Percentiles rank a stretch among this genome's conserved stretches.
phyloP scores from a whole-genome alignment of 1,140 invertebrate species.

The Cotesia glomerata region DNA sequence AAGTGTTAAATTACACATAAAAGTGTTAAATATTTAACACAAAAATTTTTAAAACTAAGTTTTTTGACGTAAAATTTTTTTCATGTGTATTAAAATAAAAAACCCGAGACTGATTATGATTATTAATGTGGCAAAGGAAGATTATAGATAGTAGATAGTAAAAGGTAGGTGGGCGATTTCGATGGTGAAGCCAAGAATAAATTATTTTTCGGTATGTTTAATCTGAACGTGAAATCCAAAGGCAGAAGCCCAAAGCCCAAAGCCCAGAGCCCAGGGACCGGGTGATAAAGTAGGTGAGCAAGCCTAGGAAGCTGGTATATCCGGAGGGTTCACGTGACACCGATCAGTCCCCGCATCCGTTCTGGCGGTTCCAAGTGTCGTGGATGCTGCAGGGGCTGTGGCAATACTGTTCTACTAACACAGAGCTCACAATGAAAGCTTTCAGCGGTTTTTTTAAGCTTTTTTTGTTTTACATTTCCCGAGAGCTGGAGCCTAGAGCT shows the following conservation, averaged over 20 bases:
- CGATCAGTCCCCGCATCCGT: slow-evolving; percentile 55
- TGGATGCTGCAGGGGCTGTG: slow-evolving; percentile 42
- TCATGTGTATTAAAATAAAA: too few species aligned
- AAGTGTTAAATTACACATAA: too few species aligned
- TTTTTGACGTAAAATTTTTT: too few species aligned
- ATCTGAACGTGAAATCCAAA: slow-evolving; percentile 28
- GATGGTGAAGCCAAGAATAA: too few species aligned
- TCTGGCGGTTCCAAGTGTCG: slow-evolving; percentile 41
- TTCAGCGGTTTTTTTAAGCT: neutral
- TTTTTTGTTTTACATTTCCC: neutral
- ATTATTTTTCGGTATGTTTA: neutral
- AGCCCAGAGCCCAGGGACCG: slow-evolving; percentile 33
- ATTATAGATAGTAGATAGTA: too few species aligned
- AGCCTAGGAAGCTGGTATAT: slow-evolving; percentile 57
- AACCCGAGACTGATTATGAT: too few species aligned
- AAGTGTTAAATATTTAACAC: too few species aligned
- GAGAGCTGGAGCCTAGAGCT: too few species aligned
- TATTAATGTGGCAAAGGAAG: too few species aligned
- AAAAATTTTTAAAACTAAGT: too few species aligned
- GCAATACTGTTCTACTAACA: slow-evolving; percentile 31
- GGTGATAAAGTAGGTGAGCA: slow-evolving; percentile 54
- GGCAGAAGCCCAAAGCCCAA: too few species aligned
- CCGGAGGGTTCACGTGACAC: slow-evolving; percentile 58
- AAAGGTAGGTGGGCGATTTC: too few species aligned
- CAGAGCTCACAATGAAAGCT: slow-evolving; percentile 19